phyloP scores from a whole-genome alignment of 2,797 vertebrate species.

The Artibeus lituratus region DNA sequence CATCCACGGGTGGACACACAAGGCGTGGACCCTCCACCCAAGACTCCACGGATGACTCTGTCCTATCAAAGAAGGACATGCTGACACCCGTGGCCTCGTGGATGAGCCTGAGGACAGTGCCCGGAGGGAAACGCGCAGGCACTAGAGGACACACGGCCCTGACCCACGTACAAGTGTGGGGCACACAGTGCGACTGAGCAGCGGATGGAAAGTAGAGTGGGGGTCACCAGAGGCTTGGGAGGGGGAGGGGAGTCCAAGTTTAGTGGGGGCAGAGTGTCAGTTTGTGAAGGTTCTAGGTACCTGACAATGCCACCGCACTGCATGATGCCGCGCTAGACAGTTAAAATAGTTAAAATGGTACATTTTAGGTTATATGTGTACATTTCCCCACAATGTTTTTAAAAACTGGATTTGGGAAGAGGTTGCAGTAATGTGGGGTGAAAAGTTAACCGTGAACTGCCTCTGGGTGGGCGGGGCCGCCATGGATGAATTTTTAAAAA shows the following conservation, averaged over 20 bases:
- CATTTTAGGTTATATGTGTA: not conserved
- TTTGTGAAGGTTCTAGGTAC: not conserved
- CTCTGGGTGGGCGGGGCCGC: not conserved
- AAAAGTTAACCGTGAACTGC: no score
- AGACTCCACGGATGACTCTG: fast-evolving
- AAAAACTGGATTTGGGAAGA: not conserved
- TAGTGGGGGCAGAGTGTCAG: not conserved
- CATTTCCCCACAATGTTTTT: not conserved
- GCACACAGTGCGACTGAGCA: not conserved
- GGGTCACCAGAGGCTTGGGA: not conserved
- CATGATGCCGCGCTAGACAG: not conserved
- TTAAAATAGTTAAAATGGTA: not conserved
- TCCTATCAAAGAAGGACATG: not conserved
- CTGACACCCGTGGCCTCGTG: fast-evolving
- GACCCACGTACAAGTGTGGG: fast-evolving
- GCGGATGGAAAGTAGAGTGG: not conserved
- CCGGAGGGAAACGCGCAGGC: not conserved
- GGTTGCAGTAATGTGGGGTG: fast-evolving
- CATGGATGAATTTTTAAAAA: not conserved
- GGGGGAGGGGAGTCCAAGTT: not conserved
- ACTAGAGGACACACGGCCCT: fast-evolving
- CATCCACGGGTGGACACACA: fast-evolving
- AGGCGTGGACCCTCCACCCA: fast-evolving
- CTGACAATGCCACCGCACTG: no score
- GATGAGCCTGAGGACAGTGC: not conserved